Evolutionary conservation across 1,140 invertebrate genomes (phyloP).

Genomic region (Drosophila tristis): DNA sequence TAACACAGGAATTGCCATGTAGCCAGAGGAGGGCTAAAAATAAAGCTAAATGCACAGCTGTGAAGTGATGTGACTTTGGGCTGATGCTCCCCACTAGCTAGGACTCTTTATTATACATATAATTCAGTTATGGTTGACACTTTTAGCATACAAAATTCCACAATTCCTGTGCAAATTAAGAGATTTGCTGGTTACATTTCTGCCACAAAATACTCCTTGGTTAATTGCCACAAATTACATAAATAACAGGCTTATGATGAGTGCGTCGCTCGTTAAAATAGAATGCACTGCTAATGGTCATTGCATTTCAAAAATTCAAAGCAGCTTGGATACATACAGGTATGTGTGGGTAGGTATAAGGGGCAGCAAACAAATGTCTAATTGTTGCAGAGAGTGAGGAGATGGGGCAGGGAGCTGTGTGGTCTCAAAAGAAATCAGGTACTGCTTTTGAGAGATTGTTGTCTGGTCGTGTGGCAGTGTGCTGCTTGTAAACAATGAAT

Average conservation of each 20-base stretch:
- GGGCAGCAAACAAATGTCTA: slow-evolving; percentile 9
- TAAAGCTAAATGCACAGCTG: no score
- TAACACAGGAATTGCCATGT: background rate
- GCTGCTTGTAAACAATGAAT: slow-evolving; percentile 70
- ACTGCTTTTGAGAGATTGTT: slow-evolving; percentile 40
- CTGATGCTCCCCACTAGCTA: no score
- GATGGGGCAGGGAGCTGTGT: background rate
- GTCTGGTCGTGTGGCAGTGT: slow-evolving; percentile 39
- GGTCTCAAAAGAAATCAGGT: slow-evolving; percentile 60
- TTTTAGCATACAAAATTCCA: no score
- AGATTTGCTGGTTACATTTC: background rate
- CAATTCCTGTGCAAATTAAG: background rate
- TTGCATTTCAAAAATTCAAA: slow-evolving; percentile 35
- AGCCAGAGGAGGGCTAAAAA: no score
- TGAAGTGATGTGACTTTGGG: no score
- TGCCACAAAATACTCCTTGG: slow-evolving; percentile 1
- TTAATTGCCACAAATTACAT: slow-evolving; percentile 58
- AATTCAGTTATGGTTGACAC: no score
- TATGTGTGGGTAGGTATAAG: background rate
- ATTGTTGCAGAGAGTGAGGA: slow-evolving; percentile 8
- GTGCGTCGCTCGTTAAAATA: background rate
- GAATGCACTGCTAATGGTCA: slow-evolving; percentile 28
- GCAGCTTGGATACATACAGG: background rate
- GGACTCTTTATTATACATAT: no score
- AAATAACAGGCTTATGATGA: slow-evolving; percentile 6